Evolutionary conservation across 2,888 invertebrate species (phyloP).

Genomic region (Brenthis hecate): DNA sequence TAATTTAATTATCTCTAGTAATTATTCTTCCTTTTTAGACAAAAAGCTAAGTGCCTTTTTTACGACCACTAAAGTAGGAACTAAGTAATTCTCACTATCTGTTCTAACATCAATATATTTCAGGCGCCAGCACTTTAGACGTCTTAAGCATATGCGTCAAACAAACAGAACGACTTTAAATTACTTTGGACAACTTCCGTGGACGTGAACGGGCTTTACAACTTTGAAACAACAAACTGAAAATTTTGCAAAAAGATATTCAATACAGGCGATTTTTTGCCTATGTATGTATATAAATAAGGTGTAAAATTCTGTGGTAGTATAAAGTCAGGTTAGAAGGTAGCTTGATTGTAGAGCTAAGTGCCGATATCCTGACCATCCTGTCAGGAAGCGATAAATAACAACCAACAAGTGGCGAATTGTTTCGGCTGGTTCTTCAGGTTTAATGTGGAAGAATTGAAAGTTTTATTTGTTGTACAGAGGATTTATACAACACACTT

Average conservation of each 20-base stretch:
- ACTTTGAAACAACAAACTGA: conserved; percentile 22
- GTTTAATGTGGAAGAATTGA: conserved; percentile 16
- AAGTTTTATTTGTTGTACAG: neutral
- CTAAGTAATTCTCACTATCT: conserved; percentile 15
- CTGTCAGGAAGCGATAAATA: conserved; percentile 51
- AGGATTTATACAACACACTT: no score
- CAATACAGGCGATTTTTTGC: conserved; percentile 9
- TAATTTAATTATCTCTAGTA: no score
- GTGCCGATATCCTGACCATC: conserved; percentile 51
- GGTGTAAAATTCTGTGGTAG: conserved; percentile 19
- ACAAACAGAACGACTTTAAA: conserved; percentile 31
- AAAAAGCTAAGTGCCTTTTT: neutral
- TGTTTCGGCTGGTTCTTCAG: conserved; percentile 36
- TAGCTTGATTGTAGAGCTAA: conserved; percentile 42
- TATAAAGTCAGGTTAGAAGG: conserved; percentile 11
- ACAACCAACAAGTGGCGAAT: conserved; percentile 41
- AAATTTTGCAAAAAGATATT: conserved; percentile 19
- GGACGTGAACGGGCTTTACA: conserved; percentile 30
- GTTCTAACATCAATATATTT: conserved; percentile 4
- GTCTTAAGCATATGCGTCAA: conserved; percentile 33
- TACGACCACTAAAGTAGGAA: neutral
- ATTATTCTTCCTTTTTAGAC: no score
- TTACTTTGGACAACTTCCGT: conserved; percentile 36
- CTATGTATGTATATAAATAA: neutral
- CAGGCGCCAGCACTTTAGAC: conserved; percentile 24